These are phyloP conservation scores for Turnix velox DNA, from an alignment of 2,113 vertebrate genomes.

Conservation along the genomic window DNA sequence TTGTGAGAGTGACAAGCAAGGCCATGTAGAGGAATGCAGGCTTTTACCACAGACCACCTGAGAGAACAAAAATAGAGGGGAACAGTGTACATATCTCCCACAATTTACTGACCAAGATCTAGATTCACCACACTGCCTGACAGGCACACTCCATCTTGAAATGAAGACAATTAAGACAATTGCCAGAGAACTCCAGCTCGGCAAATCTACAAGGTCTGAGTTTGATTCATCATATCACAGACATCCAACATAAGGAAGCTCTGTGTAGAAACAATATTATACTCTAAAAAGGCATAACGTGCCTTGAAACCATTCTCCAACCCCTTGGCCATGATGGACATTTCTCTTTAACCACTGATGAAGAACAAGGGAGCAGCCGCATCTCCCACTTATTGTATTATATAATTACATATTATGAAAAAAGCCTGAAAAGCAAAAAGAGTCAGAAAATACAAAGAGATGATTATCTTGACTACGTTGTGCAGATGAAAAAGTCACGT, in stretches of 20 bases:
- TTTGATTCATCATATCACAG: not conserved
- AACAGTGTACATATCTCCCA: not conserved
- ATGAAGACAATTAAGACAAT: not conserved
- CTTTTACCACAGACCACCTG: accelerated
- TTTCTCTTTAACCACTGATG: not conserved
- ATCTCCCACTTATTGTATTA: too few species aligned
- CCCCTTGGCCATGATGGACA: not conserved
- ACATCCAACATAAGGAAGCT: not conserved
- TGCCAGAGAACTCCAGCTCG: not conserved
- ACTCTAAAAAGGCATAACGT: not conserved
- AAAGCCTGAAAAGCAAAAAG: not conserved
- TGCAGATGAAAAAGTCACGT: not conserved
- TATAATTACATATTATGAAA: too few species aligned
- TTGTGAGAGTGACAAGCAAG: not conserved
- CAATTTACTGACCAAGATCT: not conserved
- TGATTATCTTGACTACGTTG: not conserved
- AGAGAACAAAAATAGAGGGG: not conserved
- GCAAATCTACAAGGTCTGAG: not conserved
- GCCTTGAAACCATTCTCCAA: not conserved
- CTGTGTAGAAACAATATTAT: not conserved
- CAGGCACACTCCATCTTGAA: not conserved
- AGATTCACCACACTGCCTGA: not conserved
- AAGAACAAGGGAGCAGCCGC: not conserved
- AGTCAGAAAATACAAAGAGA: not conserved
- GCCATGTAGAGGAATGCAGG: not conserved